These are phyloP conservation scores for Seladonia tumulorum DNA, from an alignment of 2,888 invertebrate genomes.

Conservation along the genomic window DNA sequence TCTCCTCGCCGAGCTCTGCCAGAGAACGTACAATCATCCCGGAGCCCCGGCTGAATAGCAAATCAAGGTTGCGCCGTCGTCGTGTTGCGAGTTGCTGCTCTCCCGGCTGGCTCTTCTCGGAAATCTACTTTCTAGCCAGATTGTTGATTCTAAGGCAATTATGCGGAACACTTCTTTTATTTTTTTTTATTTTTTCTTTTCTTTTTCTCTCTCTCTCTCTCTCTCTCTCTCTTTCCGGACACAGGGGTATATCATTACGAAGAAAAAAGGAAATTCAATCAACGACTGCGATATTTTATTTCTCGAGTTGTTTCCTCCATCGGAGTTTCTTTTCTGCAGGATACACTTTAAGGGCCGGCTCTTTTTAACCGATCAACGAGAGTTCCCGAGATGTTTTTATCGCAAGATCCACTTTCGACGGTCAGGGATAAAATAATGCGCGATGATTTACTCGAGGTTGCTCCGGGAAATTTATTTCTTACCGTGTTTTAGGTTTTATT, in stretches of 20 bases:
- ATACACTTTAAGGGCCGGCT: neutral
- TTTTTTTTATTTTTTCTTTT: neutral
- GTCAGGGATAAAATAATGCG: too few relatives aligned
- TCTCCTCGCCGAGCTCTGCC: neutral
- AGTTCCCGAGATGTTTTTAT: too few relatives aligned
- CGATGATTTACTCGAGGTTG: too few relatives aligned
- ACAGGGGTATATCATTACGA: neutral
- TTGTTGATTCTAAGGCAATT: conserved; percentile 1
- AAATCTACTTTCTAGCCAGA: conserved; percentile 8
- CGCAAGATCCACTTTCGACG: too few relatives aligned
- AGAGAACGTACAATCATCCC: conserved; percentile 20
- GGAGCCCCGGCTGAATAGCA: conserved; percentile 13
- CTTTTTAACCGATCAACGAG: too few relatives aligned
- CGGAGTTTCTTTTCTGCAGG: neutral
- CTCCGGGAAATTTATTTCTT: too few relatives aligned
- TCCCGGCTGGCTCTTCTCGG: neutral
- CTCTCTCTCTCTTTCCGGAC: neutral
- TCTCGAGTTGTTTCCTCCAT: neutral
- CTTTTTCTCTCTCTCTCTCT: neutral
- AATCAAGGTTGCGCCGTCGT: conserved; percentile 41
- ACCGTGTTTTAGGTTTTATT: too few relatives aligned
- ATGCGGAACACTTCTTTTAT: neutral
- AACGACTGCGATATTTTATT: neutral
- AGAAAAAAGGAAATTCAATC: neutral
- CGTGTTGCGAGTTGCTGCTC: neutral